Conservation (phyloP, 2,888 invertebrate genomes). For the Ferdinandea cuprea region DNA sequence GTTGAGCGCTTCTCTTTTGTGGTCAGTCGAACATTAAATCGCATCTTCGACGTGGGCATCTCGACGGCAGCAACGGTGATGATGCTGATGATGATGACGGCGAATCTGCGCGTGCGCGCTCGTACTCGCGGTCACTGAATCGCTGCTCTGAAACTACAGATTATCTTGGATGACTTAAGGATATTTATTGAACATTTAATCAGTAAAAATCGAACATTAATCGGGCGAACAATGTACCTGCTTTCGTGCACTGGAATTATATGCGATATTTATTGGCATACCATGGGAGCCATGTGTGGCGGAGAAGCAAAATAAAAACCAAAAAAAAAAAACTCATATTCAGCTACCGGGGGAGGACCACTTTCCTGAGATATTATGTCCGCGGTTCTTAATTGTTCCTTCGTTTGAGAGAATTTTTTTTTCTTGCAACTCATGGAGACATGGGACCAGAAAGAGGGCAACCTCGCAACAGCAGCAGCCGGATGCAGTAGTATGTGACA, state of each 20-base stretch:
- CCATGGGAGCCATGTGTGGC: slow-evolving; percentile 51
- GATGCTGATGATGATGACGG: slow-evolving; percentile 61
- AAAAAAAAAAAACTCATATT: slow-evolving; percentile 19
- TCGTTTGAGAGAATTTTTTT: slow-evolving; percentile 22
- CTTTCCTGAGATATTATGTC: slow-evolving; percentile 36
- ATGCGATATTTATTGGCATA: slow-evolving; percentile 67
- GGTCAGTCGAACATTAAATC: slow-evolving; percentile 55
- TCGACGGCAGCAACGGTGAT: slow-evolving; percentile 36
- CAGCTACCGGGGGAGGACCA: slow-evolving; percentile 40
- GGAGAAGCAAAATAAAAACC: slow-evolving; percentile 4
- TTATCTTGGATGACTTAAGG: slow-evolving; percentile 73
- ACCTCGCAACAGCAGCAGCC: too few species aligned
- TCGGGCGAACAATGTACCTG: slow-evolving; percentile 52
- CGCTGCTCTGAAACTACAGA: slow-evolving; percentile 51
- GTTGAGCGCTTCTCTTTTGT: slow-evolving; percentile 57
- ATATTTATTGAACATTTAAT: slow-evolving; percentile 73
- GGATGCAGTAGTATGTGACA: slow-evolving; percentile 58
- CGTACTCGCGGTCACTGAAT: slow-evolving; percentile 50
- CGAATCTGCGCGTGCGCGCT: slow-evolving; percentile 35
- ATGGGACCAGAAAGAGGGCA: slow-evolving; percentile 5
- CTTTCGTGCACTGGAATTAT: slow-evolving; percentile 49
- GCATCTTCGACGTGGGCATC: slow-evolving; percentile 47
- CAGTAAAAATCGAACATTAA: slow-evolving; percentile 72
- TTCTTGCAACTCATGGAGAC: background rate
- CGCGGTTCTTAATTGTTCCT: slow-evolving; percentile 57